A percentile compares a stretch with the other conserved stretches of the same genome.
Evolutionary conservation across 2,113 vertebrate species (phyloP).

Genomic region (Brachionichthys hirsutus): DNA sequence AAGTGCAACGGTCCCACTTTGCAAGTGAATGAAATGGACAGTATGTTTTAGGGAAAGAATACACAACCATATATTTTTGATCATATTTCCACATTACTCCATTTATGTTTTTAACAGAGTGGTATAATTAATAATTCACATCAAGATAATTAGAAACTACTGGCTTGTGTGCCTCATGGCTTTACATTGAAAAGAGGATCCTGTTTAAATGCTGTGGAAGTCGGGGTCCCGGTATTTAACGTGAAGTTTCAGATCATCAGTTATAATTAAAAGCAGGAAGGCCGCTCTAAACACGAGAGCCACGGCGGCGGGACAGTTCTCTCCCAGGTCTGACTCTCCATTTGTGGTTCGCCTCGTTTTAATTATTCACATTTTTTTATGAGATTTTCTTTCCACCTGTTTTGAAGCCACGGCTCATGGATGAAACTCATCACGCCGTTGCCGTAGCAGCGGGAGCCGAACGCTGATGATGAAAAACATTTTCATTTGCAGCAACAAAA

Average conservation of each 20-base stretch:
- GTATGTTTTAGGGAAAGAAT: too few relatives aligned
- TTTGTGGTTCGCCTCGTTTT: conserved; percentile 10
- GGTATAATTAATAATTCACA: conserved; percentile 63
- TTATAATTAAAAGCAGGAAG: conserved; percentile 64
- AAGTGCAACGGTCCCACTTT: too few relatives aligned
- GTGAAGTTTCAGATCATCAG: conserved; percentile 63
- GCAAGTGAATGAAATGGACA: too few relatives aligned
- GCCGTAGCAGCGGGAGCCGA: conserved; percentile 21
- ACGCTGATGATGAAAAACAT: conserved; percentile 26
- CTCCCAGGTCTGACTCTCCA: conserved; percentile 15
- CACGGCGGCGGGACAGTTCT: conserved; percentile 14
- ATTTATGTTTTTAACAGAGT: conserved; percentile 25
- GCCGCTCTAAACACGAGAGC: conserved; percentile 47
- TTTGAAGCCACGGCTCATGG: conserved; percentile 44
- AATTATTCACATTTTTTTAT: conserved; percentile 1
- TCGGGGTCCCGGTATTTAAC: conserved; percentile 60
- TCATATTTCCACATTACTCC: neutral
- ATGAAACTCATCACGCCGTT: conserved; percentile 28
- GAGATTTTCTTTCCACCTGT: conserved; percentile 31
- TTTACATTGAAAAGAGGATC: conserved; percentile 58
- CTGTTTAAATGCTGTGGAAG: conserved; percentile 48
- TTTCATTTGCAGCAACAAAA: conserved; percentile 52
- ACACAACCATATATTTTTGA: neutral
- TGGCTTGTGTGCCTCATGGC: conserved; percentile 56
- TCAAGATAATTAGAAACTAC: conserved; percentile 54